Percentiles rank a stretch among this genome's conserved stretches.
Conservation (phyloP, 2,888 invertebrate species). For the Seira ritae region DNA sequence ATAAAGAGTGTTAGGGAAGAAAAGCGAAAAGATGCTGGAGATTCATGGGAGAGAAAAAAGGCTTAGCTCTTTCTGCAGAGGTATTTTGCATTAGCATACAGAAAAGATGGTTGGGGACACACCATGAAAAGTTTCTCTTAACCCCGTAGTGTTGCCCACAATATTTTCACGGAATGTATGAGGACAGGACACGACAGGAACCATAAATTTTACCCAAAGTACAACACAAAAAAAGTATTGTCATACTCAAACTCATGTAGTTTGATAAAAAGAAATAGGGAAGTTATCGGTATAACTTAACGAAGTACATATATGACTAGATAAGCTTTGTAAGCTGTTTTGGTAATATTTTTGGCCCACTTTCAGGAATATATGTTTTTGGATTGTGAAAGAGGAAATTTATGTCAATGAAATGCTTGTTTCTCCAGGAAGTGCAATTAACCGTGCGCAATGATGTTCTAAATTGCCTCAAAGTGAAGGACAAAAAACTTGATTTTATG, state of each 20-base stretch:
- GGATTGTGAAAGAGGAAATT: too few species aligned
- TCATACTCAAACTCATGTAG: too few species aligned
- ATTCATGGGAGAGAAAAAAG: constrained; percentile 10
- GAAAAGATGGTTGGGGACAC: constrained; percentile 51
- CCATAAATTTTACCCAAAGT: constrained; percentile 52
- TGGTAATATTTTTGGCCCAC: neutral
- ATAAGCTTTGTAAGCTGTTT: too few species aligned
- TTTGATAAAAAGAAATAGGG: too few species aligned
- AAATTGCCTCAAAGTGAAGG: too few species aligned
- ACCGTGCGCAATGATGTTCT: too few species aligned
- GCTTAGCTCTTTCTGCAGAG: neutral
- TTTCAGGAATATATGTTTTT: neutral
- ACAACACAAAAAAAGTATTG: too few species aligned
- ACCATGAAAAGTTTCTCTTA: constrained; percentile 58
- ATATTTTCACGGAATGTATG: constrained; percentile 54
- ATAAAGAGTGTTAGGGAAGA: constrained; percentile 29
- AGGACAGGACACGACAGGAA: constrained; percentile 58
- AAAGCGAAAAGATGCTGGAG: constrained; percentile 11
- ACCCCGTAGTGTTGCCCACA: constrained; percentile 49
- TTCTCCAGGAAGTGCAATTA: too few species aligned
- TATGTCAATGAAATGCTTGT: neutral
- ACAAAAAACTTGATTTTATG: too few species aligned
- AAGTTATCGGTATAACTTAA: too few species aligned
- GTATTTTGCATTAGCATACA: constrained; percentile 52
- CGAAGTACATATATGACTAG: too few species aligned